These are phyloP conservation scores for Brachionus angularis DNA, from an alignment of 1,140 invertebrate species.

Conservation along the genomic window DNA sequence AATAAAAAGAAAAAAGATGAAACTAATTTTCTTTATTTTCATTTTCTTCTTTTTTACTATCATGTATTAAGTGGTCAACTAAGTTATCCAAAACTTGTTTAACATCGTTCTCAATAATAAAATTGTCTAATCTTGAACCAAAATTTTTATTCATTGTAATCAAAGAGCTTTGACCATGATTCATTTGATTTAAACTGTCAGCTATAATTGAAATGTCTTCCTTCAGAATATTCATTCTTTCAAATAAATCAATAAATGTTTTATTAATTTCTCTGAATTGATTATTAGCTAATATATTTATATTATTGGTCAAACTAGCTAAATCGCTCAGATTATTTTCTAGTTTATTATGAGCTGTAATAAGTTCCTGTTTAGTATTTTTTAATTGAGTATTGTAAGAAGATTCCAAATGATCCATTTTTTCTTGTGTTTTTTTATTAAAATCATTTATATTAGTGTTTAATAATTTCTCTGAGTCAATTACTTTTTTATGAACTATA, in stretches of 20 bases:
- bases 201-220: too few species aligned
- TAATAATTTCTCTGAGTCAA: neutral
- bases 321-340: conserved; percentile 5
- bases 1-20: too few species aligned
- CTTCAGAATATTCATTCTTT: conserved; percentile 8
- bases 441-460: neutral
- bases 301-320: neutral
- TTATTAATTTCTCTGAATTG: conserved; percentile 3
- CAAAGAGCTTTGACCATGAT: too few species aligned
- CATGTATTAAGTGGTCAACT: too few species aligned
- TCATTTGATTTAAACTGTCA: too few species aligned
- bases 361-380: conserved; percentile 20
- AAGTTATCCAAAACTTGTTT: too few species aligned
- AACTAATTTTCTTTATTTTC: too few species aligned
- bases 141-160: too few species aligned
- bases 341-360: neutral
- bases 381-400: conserved; percentile 29
- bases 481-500: neutral
- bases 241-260: conserved; percentile 13
- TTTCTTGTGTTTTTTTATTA: neutral
- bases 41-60: too few species aligned
- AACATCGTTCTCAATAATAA: too few species aligned
- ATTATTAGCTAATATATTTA: neutral
- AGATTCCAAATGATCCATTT: conserved; percentile 6
- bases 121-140: too few species aligned